Conservation (phyloP, 2,888 invertebrate species). For the Drosophila yooni region DNA sequence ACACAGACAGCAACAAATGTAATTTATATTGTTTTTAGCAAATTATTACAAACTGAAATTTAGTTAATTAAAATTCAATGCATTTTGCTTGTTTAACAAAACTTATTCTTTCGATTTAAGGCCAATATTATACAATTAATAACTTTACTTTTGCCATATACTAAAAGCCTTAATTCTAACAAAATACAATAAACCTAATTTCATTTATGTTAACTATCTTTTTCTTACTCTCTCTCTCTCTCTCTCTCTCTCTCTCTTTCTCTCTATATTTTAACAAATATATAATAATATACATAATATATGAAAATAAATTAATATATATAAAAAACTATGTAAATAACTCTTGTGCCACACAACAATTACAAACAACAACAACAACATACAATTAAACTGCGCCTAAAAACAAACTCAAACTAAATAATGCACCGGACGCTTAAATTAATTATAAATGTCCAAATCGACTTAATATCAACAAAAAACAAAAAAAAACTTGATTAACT, state of each 20-base stretch:
- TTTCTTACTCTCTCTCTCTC: slow-evolving; percentile 49
- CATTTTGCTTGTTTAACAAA: slow-evolving; percentile 72
- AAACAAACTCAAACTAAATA: slow-evolving; percentile 27
- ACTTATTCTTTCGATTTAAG: slow-evolving; percentile 21
- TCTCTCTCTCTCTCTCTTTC: slow-evolving; percentile 41
- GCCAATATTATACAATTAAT: slow-evolving; percentile 26
- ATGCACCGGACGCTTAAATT: slow-evolving; percentile 83
- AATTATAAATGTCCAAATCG: slow-evolving; percentile 14
- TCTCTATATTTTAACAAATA: slow-evolving; percentile 36
- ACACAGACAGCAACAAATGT: slow-evolving; percentile 22
- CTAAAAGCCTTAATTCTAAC: slow-evolving; percentile 11
- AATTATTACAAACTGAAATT: slow-evolving; percentile 32
- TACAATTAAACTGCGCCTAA: slow-evolving; percentile 23
- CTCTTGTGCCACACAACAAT: slow-evolving; percentile 26
- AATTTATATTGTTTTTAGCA: slow-evolving; percentile 29
- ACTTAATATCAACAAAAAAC: slow-evolving; percentile 16
- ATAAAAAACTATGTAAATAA: slow-evolving; percentile 24
- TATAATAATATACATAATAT: slow-evolving; percentile 15
- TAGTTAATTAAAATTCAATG: slow-evolving; percentile 54
- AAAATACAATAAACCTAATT: slow-evolving; percentile 38
- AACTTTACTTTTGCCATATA: slow-evolving; percentile 25
- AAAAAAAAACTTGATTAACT: slow-evolving; percentile 24
- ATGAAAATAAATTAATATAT: slow-evolving; percentile 17
- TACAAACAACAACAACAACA: slow-evolving; percentile 32
- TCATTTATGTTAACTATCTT: slow-evolving; percentile 56